Evolutionary conservation across 2,888 invertebrate species (phyloP).

Genomic region (Oxytorus armatus): DNA sequence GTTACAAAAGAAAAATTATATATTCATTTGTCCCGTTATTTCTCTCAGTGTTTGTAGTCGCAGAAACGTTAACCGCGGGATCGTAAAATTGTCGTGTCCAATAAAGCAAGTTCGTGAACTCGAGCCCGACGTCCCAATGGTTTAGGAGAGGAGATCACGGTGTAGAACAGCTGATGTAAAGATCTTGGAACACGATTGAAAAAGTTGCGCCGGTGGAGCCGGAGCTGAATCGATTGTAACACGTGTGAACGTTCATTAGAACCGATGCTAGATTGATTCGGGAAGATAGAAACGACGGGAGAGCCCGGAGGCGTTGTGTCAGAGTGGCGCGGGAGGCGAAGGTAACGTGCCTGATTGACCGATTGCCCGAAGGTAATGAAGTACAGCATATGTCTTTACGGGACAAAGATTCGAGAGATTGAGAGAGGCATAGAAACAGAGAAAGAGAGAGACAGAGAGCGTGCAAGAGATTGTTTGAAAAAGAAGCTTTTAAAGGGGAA

Average conservation of each 20-base stretch:
- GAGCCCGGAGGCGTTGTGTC: constrained; percentile 31
- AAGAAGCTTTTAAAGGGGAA: constrained; percentile 45
- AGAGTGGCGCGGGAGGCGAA: constrained; percentile 37
- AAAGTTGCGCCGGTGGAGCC: constrained; percentile 21
- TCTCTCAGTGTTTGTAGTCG: constrained; percentile 24
- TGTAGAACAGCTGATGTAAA: constrained; percentile 4
- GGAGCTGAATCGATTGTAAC: constrained; percentile 40
- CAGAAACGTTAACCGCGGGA: constrained; percentile 32
- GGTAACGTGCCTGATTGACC: constrained; percentile 61
- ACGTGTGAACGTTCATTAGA: constrained; percentile 59
- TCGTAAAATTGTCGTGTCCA: constrained; percentile 28
- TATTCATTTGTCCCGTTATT: constrained; percentile 18
- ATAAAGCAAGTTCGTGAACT: constrained; percentile 49
- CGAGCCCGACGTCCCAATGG: neutral
- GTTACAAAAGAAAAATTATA: constrained; percentile 11
- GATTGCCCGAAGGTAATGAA: constrained; percentile 67
- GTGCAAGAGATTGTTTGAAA: constrained; percentile 27
- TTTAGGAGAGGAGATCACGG: neutral
- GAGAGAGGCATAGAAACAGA: constrained; percentile 23
- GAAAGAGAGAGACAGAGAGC: constrained; percentile 21
- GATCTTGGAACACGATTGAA: constrained; percentile 35
- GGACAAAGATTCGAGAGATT: constrained; percentile 19
- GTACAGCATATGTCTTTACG: constrained; percentile 47
- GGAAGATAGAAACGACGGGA: constrained; percentile 39
- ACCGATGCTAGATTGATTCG: constrained; percentile 39